A percentile compares a stretch with the other conserved stretches of the same genome.
Evolutionary conservation across 2,888 invertebrate species (phyloP).

Genomic region (Ischnura elegans): DNA sequence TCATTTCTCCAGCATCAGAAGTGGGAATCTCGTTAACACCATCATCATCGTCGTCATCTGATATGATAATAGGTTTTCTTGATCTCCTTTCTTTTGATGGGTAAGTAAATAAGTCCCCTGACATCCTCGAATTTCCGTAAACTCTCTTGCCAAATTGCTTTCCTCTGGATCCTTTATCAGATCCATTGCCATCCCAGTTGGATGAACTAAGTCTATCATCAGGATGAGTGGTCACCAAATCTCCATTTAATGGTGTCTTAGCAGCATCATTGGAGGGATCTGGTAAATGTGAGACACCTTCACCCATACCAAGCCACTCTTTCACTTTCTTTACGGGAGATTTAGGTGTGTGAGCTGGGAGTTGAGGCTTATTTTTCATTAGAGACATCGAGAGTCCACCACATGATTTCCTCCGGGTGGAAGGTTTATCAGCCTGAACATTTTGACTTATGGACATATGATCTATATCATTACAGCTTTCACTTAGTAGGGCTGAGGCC

Average conservation of each 20-base stretch:
- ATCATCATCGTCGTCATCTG: neutral
- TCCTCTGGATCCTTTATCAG: neutral
- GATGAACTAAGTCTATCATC: neutral
- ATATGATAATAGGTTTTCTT: neutral
- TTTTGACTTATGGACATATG: constrained; percentile 46
- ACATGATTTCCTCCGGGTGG: neutral
- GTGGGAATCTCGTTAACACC: neutral
- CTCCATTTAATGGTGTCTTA: neutral
- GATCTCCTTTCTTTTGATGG: neutral
- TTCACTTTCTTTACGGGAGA: constrained; percentile 34
- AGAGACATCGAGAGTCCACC: neutral
- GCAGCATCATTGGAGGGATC: too few species aligned
- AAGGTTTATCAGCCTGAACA: neutral
- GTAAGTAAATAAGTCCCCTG: neutral
- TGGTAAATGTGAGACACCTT: neutral
- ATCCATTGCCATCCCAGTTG: neutral
- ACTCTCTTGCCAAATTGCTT: neutral
- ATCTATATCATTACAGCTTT: constrained; percentile 23
- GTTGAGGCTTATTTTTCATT: neutral
- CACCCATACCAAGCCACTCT: constrained; percentile 36
- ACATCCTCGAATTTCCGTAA: neutral
- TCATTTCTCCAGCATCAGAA: neutral
- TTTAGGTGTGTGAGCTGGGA: neutral
- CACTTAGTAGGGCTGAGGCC: neutral
- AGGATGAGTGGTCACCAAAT: neutral